These are phyloP conservation scores for Craniophora ligustri DNA, from an alignment of 2,888 invertebrate genomes.

Conservation along the genomic window DNA sequence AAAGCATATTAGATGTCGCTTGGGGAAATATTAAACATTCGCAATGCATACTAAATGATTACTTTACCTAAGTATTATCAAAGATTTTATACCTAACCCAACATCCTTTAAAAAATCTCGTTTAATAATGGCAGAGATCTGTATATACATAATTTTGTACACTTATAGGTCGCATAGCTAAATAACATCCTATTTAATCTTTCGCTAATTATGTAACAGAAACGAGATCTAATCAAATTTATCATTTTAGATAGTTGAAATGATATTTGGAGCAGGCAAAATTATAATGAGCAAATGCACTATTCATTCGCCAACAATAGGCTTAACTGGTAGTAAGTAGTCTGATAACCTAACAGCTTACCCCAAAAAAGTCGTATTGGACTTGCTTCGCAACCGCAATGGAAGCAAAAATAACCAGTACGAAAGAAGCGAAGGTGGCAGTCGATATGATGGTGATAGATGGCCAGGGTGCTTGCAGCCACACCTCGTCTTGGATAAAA, in stretches of 20 bases:
- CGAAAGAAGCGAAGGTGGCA: slow-evolving; percentile 38
- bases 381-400: slow-evolving; percentile 72
- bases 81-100: no score
- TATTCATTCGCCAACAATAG: background rate
- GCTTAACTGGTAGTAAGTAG: no score
- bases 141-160: no score
- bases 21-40: slow-evolving; percentile 43
- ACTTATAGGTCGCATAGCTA: no score
- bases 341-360: slow-evolving; percentile 54
- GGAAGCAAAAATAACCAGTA: slow-evolving; percentile 61
- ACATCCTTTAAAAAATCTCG: no score
- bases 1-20: slow-evolving; percentile 38
- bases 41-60: slow-evolving; percentile 37
- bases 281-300: no score
- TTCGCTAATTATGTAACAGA: no score
- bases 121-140: no score
- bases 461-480: slow-evolving; percentile 66
- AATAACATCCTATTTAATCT: no score
- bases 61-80: background rate
- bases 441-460: slow-evolving; percentile 54
- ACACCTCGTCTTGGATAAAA: slow-evolving; percentile 46
- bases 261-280: no score
- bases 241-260: no score
- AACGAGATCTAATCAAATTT: no score
- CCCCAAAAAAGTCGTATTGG: slow-evolving; percentile 72